Base-by-base conservation (phyloP, 2,113 vertebrate genomes). In the Rhizomys pruinosus region DNA sequence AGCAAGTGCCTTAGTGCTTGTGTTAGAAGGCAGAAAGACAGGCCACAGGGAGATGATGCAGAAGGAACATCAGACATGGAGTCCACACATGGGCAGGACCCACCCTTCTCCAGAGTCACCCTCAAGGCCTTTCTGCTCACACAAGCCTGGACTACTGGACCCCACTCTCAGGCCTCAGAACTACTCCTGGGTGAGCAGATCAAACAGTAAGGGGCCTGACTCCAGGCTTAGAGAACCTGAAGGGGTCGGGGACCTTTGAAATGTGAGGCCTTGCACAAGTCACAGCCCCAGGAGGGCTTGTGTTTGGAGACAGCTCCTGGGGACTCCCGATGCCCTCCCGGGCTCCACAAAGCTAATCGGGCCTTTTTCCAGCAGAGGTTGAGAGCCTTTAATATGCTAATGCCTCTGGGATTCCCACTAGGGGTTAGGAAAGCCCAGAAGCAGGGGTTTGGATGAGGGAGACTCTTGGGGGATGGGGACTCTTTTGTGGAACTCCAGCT, bases 311-410 rank as follows among this genome's bases (percentile, higher is more conserved):
- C 44, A 61, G 66, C 59, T 78, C 68, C 8, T 20, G 72, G 52
- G 44, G 68, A 59, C 16, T 87, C 37, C 74, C 57, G 25, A 29
- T 6, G 20, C 12, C 47, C 85, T 92, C 85, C 59, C 7, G 82
- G 89, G 91, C 57, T 90, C 89, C 68, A 69, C 59, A 76, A 6
- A 47, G 25, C 87, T 32, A 84, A 79, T 90, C 25, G 4, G 8
- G 19, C 68, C 94, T 92, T 81, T 88, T 81, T 73, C 80, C 68
- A 84, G 59, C 82, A 94, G 92, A 91, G 68, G 92, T 88, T 55
- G 90, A 93, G 96, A 78, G 68, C 32, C 94, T 97, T 96, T 92
- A 90, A 85, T 90, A 93, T 81, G 85, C 73, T 92, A 94, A 97
- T 82, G 2, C 0, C 23, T 8, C 34, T 37, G 32, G 34, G 86